These are phyloP conservation scores for Rhadinocentrus ornatus DNA, from an alignment of 2,797 vertebrate genomes.

Conservation along the genomic window DNA sequence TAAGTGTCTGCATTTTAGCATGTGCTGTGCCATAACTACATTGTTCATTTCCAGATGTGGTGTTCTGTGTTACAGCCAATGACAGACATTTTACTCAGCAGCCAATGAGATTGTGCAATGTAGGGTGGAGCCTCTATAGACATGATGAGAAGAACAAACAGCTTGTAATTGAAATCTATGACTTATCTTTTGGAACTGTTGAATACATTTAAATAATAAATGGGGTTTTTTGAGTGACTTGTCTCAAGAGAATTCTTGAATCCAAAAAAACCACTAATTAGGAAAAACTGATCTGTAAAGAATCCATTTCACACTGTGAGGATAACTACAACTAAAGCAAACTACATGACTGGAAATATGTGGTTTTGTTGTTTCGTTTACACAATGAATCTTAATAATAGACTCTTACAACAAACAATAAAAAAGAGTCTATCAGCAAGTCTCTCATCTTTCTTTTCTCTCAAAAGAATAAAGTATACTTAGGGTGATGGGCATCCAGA, in stretches of 20 bases:
- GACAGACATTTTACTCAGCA: conserved; percentile 76
- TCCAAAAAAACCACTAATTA: conserved; percentile 53
- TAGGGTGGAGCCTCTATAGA: conserved; percentile 65
- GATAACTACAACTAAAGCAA: conserved; percentile 35
- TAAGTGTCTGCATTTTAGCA: conserved; percentile 74
- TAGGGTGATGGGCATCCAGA: conserved; percentile 52
- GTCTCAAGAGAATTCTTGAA: conserved; percentile 72
- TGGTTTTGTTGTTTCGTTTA: conserved; percentile 36
- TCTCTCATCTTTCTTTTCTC: conserved; percentile 59
- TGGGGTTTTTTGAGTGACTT: conserved; percentile 81
- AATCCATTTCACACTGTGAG: conserved; percentile 38
- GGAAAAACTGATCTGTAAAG: conserved; percentile 42
- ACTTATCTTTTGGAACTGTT: conserved; percentile 86
- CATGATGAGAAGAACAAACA: conserved; percentile 75
- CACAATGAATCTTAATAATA: conserved; percentile 46
- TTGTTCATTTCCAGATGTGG: conserved; percentile 65
- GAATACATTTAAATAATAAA: conserved; percentile 88
- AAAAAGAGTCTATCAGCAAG: conserved; percentile 46
- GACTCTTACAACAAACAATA: conserved; percentile 53
- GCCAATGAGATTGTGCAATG: conserved; percentile 79
- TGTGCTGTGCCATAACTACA: conserved; percentile 77
- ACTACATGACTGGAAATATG: conserved; percentile 48
- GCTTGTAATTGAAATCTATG: conserved; percentile 82
- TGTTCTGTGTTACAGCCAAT: conserved; percentile 76
- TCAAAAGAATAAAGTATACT: conserved; percentile 59